Percentiles rank a stretch among this genome's conserved stretches.
Conservation (phyloP, 1,140 invertebrate genomes). For the fruit fly (Drosophila melanogaster) region Release_6_plus_ISO1_MT NT_033777.3:12541501-12542000, state of each 20-base stretch:
- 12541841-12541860: constrained; percentile 37
- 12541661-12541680: constrained; percentile 52
- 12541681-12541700: constrained; percentile 24
- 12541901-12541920: background rate
- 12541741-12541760: constrained; percentile 32
- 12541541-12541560: constrained; percentile 77
- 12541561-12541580: constrained; percentile 69
- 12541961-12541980: constrained; percentile 54
- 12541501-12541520: constrained; percentile 70
- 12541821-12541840: constrained; percentile 28
- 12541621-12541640: constrained; percentile 66
- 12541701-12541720: constrained; percentile 62
- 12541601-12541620: background rate
- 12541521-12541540: constrained; percentile 78
- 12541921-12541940: background rate
- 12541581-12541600: constrained; percentile 26
- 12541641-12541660: constrained; percentile 76
- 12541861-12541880: constrained; percentile 74
- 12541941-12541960: constrained; percentile 63
- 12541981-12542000: constrained; percentile 46
- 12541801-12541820: constrained; percentile 74
- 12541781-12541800: constrained; percentile 62
- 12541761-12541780: constrained; percentile 62
- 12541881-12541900: constrained; percentile 16
- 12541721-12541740: constrained; percentile 35